A percentile compares a stretch with the other conserved stretches of the same genome.
Evolutionary conservation across 2,797 vertebrate genomes (phyloP).

Genomic region (Phylloscopus collybita): DNA sequence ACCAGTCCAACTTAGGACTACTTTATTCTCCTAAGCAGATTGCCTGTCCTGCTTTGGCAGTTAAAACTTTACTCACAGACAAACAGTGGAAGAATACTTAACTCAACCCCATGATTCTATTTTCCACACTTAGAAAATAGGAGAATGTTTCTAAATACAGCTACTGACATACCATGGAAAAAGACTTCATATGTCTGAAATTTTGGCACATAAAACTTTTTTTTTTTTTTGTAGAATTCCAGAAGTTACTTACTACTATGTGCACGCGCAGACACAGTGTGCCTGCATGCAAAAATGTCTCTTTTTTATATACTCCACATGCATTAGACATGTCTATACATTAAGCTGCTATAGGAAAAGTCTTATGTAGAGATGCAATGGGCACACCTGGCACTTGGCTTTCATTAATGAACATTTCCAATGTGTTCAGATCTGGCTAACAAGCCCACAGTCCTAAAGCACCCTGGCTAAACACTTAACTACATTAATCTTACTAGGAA

Average conservation of each 20-base stretch:
- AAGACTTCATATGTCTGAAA: slow-evolving; percentile 61
- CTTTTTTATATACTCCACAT: neutral
- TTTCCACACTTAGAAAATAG: slow-evolving; percentile 40
- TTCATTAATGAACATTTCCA: slow-evolving; percentile 29
- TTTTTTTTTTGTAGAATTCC: slow-evolving; percentile 41
- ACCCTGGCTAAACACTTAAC: neutral
- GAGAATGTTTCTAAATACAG: slow-evolving; percentile 75
- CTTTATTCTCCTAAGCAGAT: neutral
- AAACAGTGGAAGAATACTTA: slow-evolving; percentile 48
- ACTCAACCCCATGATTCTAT: slow-evolving; percentile 37
- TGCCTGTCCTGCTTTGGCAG: neutral
- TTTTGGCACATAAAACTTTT: slow-evolving; percentile 18
- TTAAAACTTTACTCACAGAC: neutral
- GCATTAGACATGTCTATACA: neutral
- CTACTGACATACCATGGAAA: slow-evolving; percentile 68
- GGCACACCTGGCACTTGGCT: neutral
- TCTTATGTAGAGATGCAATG: neutral
- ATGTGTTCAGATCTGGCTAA: neutral
- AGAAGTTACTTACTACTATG: slow-evolving; percentile 50
- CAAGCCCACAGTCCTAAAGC: neutral
- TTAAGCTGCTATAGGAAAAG: neutral
- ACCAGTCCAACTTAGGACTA: neutral
- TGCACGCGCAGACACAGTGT: neutral
- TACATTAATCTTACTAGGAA: neutral
- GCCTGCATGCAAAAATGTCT: slow-evolving; percentile 39